Conservation (phyloP, 2,797 vertebrate species). For the Dryobates pubescens region DNA sequence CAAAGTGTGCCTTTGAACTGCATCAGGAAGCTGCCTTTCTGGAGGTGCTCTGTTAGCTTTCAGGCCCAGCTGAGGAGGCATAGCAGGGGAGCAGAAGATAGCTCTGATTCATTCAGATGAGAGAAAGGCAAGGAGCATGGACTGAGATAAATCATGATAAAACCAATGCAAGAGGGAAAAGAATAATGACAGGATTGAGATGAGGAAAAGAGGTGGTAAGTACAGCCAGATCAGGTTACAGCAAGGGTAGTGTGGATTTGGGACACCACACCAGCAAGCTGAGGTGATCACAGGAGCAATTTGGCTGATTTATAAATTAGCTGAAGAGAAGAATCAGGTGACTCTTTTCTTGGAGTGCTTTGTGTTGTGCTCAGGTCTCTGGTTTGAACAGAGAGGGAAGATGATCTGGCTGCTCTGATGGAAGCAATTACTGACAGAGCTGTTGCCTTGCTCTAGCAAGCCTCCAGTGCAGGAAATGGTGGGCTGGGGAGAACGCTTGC, state of each 20-base stretch:
- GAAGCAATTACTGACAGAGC: background rate
- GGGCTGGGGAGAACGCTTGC: background rate
- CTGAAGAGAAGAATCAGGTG: conserved; percentile 16
- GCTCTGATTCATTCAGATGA: background rate
- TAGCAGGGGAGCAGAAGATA: background rate
- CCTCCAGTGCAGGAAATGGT: background rate
- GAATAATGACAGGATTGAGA: background rate
- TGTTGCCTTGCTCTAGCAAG: background rate
- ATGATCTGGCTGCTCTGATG: background rate
- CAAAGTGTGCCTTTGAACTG: background rate
- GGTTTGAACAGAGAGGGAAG: background rate
- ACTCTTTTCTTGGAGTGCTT: background rate
- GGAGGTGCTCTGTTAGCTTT: background rate
- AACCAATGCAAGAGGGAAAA: background rate
- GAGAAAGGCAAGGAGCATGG: background rate
- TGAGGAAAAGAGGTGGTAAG: background rate
- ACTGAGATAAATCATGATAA: conserved; percentile 1
- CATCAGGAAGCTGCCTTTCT: background rate
- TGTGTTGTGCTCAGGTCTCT: background rate
- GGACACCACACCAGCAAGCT: background rate
- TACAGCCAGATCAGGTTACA: background rate
- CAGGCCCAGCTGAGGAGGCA: background rate
- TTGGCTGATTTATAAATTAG: conserved; percentile 24
- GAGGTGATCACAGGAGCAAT: background rate
- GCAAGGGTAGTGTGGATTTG: background rate